Evolutionary conservation across 2,888 invertebrate species (phyloP).

Genomic region (Deroplatys truncata): DNA sequence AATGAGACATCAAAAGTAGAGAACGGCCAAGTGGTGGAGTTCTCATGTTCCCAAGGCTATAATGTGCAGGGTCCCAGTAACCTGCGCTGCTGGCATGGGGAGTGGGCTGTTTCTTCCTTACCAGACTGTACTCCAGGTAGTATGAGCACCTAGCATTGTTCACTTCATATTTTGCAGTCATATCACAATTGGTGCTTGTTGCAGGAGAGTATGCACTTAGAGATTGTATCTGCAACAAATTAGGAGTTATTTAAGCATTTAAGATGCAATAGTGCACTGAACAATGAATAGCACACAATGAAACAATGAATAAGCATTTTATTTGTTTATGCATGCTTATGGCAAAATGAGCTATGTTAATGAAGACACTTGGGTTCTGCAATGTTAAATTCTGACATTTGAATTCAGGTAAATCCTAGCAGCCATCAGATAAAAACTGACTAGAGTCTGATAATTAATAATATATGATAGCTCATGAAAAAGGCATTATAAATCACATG

Average conservation of each 20-base stretch:
- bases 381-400: too few relatives aligned
- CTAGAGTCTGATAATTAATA: too few relatives aligned
- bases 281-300: too few relatives aligned
- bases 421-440: too few relatives aligned
- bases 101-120: constrained; percentile 72
- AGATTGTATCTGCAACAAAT: background rate
- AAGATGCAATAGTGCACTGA: too few relatives aligned
- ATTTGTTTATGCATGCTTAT: too few relatives aligned
- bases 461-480: too few relatives aligned
- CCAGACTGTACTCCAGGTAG: constrained; percentile 73
- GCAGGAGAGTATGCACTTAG: background rate
- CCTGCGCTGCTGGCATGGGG: constrained; percentile 73
- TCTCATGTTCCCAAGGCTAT: constrained; percentile 71
- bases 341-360: too few relatives aligned
- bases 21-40: constrained; percentile 69
- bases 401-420: too few relatives aligned
- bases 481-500: too few relatives aligned
- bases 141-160: background rate
- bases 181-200: background rate
- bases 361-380: too few relatives aligned
- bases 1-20: constrained; percentile 58
- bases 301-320: too few relatives aligned
- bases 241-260: background rate
- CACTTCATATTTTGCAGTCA: background rate
- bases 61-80: constrained; percentile 60